Percentiles rank a stretch among this genome's conserved stretches.
phyloP scores from a whole-genome alignment of 1,140 invertebrate species.

The Hormaphis cornu region DNA sequence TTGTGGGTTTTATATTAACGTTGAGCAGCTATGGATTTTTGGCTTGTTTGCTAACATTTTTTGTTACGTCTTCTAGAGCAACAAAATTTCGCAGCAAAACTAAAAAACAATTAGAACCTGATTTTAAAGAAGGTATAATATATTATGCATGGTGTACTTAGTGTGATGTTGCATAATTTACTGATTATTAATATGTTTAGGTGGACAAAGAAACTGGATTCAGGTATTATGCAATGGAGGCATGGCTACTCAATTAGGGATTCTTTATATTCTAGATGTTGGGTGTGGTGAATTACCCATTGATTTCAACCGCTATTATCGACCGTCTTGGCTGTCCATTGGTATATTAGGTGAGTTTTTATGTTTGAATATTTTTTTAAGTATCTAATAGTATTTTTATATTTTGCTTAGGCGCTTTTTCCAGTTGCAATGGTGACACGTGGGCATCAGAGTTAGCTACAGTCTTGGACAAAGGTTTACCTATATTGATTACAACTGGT shows the following conservation, averaged over 20 bases:
- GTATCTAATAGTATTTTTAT: neutral
- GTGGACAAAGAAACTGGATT: slow-evolving; percentile 79
- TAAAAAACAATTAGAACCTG: slow-evolving; percentile 63
- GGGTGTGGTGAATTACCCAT: slow-evolving; percentile 68
- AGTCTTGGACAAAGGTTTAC: slow-evolving; percentile 57
- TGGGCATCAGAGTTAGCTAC: slow-evolving; percentile 84
- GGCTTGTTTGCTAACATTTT: slow-evolving; percentile 64
- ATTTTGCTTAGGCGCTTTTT: slow-evolving; percentile 52
- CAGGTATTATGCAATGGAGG: slow-evolving; percentile 86
- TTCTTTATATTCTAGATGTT: slow-evolving; percentile 72
- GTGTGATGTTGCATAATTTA: neutral
- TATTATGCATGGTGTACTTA: neutral
- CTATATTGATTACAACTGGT: slow-evolving; percentile 65
- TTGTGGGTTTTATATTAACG: slow-evolving; percentile 71
- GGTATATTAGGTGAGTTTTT: slow-evolving; percentile 57
- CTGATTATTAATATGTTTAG: slow-evolving; percentile 42
- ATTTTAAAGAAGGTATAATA: slow-evolving; percentile 29
- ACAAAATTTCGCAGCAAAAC: slow-evolving; percentile 62
- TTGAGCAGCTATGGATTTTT: slow-evolving; percentile 70
- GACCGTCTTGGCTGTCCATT: slow-evolving; percentile 69
- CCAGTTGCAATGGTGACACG: slow-evolving; percentile 81
- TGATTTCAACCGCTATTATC: slow-evolving; percentile 66
- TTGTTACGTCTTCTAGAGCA: slow-evolving; percentile 68
- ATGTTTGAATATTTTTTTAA: neutral
- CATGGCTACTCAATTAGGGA: slow-evolving; percentile 65